Percentiles rank a stretch among this genome's conserved stretches.
Evolutionary conservation across 2,113 vertebrate species (phyloP).

Genomic region (Dicaeum eximium): DNA sequence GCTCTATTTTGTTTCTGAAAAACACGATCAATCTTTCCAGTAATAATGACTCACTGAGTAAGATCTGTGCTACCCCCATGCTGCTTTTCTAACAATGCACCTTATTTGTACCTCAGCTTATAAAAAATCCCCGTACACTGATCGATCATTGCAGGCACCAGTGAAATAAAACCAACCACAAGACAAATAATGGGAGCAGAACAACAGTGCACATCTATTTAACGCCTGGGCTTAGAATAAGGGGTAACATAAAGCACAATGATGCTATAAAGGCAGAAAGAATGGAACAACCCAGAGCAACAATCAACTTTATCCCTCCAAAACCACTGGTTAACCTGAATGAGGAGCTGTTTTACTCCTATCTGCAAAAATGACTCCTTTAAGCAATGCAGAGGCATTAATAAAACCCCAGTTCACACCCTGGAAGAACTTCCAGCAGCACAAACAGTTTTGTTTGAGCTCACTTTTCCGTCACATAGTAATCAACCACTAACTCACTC

Average conservation of each 20-base stretch:
- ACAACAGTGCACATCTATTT: neutral
- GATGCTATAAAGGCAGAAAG: neutral
- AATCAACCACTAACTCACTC: neutral
- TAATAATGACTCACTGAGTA: neutral
- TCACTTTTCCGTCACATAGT: neutral
- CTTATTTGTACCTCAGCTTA: slow-evolving; percentile 10
- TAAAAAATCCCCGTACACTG: neutral
- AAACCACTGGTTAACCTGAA: neutral
- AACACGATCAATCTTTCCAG: neutral
- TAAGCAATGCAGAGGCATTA: neutral
- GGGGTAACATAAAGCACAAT: neutral
- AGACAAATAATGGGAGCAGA: slow-evolving; percentile 1
- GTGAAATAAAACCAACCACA: slow-evolving; percentile 25
- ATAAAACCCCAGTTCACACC: neutral
- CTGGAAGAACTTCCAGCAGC: neutral
- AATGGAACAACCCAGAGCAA: neutral
- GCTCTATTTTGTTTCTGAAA: neutral
- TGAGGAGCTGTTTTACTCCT: neutral
- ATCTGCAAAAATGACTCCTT: neutral
- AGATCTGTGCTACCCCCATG: neutral
- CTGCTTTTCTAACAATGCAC: neutral
- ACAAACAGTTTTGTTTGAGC: neutral
- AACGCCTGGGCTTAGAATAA: neutral
- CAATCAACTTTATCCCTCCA: neutral
- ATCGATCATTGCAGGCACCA: slow-evolving; percentile 14